A percentile compares a stretch with the other conserved stretches of the same genome.
Evolutionary conservation across 2,797 vertebrate species (phyloP).

Genomic region (Myioborus melanocephalus): DNA sequence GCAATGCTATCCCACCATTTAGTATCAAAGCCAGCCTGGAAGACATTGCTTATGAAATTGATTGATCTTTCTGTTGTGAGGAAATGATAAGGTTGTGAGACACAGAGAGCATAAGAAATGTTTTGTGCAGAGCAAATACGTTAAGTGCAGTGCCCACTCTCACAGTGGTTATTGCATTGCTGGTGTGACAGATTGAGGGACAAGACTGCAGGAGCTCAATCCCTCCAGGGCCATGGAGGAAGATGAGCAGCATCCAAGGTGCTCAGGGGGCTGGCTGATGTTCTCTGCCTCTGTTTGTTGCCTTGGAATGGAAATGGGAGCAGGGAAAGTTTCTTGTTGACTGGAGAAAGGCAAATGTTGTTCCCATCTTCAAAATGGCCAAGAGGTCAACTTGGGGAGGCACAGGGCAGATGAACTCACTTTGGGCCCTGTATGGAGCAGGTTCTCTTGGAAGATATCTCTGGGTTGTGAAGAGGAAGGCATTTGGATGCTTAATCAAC

Average conservation of each 20-base stretch:
- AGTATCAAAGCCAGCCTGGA: constrained; percentile 10
- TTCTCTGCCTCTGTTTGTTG: background rate
- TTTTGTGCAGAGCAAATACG: background rate
- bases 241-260: background rate
- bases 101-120: background rate
- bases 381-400: background rate
- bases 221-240: rapidly evolving
- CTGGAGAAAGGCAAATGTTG: background rate
- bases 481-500: background rate
- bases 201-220: rapidly evolving
- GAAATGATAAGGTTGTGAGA: background rate
- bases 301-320: background rate
- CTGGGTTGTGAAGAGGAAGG: background rate
- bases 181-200: background rate
- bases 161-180: background rate
- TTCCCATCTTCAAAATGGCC: background rate
- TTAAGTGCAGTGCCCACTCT: background rate
- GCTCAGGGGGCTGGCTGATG: background rate
- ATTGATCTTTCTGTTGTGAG: constrained; percentile 5
- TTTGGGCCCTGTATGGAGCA: background rate
- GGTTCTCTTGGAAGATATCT: background rate
- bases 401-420: rapidly evolving
- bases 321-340: background rate
- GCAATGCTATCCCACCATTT: background rate
- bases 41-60: constrained; percentile 1